Conservation (phyloP, 1,140 invertebrate genomes). For the Drosophila pseudoobscura region DNA sequence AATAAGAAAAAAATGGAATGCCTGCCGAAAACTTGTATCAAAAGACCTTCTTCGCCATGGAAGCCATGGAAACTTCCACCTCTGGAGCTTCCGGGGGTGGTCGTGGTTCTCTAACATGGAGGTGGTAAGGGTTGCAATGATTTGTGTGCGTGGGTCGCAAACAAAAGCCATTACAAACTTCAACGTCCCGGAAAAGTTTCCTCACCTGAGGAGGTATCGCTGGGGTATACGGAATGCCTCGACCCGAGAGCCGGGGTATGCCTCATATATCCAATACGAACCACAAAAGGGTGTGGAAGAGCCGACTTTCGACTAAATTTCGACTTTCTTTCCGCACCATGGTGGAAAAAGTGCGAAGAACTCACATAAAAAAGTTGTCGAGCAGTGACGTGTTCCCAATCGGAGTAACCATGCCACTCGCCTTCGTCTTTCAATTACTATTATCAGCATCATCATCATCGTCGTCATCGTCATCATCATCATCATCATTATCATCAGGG, state of each 20-base stretch:
- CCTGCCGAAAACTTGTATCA: slow-evolving; percentile 49
- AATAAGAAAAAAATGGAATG: slow-evolving; percentile 31
- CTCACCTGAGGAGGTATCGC: slow-evolving; percentile 19
- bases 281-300: background rate
- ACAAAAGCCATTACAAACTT: slow-evolving; percentile 72
- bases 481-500: slow-evolving; percentile 16
- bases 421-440: slow-evolving; percentile 24
- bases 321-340: slow-evolving; percentile 51
- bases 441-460: slow-evolving; percentile 13
- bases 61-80: slow-evolving; percentile 38
- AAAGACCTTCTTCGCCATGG: slow-evolving; percentile 48
- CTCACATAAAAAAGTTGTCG: slow-evolving; percentile 64
- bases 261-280: no score
- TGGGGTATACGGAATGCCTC: background rate
- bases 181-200: slow-evolving; percentile 28
- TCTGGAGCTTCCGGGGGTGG: background rate
- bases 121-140: slow-evolving; percentile 30
- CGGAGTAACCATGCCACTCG: background rate
- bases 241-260: no score
- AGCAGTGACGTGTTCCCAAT: slow-evolving; percentile 50
- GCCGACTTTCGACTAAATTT: background rate
- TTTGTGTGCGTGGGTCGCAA: slow-evolving; percentile 49
- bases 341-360: slow-evolving; percentile 53
- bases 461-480: background rate
- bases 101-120: no score